Percentiles rank a stretch among this genome's conserved stretches.
phyloP scores from a whole-genome alignment of 2,888 invertebrate genomes.

The Cecidostiba fungosa region DNA sequence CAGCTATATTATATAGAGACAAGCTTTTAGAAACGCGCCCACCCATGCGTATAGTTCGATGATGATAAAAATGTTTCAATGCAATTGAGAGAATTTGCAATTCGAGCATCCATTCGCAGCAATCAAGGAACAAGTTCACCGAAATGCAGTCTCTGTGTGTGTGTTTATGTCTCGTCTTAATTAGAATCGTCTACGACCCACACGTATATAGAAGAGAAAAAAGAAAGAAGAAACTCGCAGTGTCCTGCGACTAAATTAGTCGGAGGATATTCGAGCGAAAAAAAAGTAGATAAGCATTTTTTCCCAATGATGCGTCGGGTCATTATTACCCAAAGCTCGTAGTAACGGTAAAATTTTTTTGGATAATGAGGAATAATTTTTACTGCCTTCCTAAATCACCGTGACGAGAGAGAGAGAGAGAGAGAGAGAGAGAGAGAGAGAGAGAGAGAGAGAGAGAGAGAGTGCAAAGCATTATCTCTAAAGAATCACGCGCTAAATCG shows the following conservation, averaged over 20 bases:
- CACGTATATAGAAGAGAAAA: slow-evolving; percentile 20
- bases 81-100: no score
- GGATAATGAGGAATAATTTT: slow-evolving; percentile 22
- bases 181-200: slow-evolving; percentile 64
- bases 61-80: background rate
- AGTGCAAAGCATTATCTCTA: slow-evolving; percentile 7
- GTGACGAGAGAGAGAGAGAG: no score
- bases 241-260: background rate
- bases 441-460: no score
- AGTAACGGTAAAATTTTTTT: slow-evolving; percentile 35
- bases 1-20: background rate
- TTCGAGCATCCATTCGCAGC: background rate
- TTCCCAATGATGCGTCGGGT: background rate
- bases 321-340: slow-evolving; percentile 32
- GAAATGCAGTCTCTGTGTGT: background rate
- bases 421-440: no score
- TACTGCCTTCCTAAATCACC: slow-evolving; percentile 18
- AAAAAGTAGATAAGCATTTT: slow-evolving; percentile 38
- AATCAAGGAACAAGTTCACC: background rate
- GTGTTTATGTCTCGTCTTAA: slow-evolving; percentile 65
- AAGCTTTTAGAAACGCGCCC: background rate
- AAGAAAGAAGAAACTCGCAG: background rate
- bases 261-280: background rate
- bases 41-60: background rate
- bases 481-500: background rate